Base-by-base conservation (phyloP, 2,888 invertebrate genomes). In the Mythimna albipuncta region DNA sequence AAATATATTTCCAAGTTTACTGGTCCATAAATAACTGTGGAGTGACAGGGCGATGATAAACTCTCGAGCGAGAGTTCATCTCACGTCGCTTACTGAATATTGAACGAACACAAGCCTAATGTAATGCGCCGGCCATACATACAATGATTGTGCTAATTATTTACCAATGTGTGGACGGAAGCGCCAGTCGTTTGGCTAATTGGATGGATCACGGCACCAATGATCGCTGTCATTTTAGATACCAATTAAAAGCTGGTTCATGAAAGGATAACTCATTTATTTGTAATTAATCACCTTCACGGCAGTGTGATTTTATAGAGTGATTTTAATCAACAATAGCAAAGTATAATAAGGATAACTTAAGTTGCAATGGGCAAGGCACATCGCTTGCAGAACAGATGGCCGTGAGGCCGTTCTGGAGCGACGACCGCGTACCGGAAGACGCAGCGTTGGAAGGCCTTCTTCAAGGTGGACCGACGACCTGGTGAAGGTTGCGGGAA, bases 1-100 rank as follows among this genome's bases (percentile, higher is more conserved):
- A 95, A 95, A 96, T 96, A 95, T 95, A 96, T 96, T 95, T 96
- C 93, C 94, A 94, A 95, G 96, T 96, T 96, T 95, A 96, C 96
- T 95, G 94, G 93, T 91, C 93, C 95, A 96, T 96, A 96, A 96
- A 96, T 96, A 96, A 95, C 94, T 85, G 92, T 91, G 91, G 95
- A 96, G 95, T 96, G 96, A 96, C 96, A 94, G 94, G 89, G 91
- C 93, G 95, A 95, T 96, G 96, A 96, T 96, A 95, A 95, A 95
- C 95, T 94, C 93, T 87, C 90, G 87, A 89, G 90, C 92, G 91
- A 90, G 94, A 94, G 95, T 94, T 94, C 94, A 94, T 95, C 94
- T 93, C 93, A 89, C 91, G 88, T 93, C 93, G 91, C 91, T 94
- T 93, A 92, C 94, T 94, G 93, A 94, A 94, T 94, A 93, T 94